These are phyloP conservation scores for Galaxea fascicularis DNA, from an alignment of 92 coral and sea anemone species.

Conservation along the genomic window DNA sequence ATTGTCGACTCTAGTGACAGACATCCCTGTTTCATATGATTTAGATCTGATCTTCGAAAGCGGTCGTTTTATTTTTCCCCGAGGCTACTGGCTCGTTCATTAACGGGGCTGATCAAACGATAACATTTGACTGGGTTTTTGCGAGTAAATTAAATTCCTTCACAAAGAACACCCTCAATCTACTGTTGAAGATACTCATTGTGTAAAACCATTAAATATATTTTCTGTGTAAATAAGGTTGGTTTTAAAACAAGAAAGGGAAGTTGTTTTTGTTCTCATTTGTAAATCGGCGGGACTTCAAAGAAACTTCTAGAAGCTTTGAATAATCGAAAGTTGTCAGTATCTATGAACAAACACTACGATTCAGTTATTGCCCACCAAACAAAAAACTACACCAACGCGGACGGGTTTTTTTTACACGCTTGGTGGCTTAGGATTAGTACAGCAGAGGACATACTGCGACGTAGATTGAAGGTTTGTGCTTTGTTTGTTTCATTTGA, in stretches of 20 bases:
- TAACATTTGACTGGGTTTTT: neutral
- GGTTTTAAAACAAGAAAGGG: neutral
- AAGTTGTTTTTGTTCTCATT: neutral
- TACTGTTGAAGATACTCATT: neutral
- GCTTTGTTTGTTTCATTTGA: no score
- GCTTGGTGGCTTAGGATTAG: no score
- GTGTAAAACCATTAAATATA: neutral
- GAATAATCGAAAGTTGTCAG: neutral
- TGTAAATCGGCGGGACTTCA: neutral
- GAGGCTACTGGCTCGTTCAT: neutral
- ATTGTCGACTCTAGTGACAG: neutral
- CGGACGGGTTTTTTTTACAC: no score
- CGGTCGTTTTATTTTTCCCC: neutral
- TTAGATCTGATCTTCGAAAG: neutral
- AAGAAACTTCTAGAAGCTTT: neutral
- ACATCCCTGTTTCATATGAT: neutral
- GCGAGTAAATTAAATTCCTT: neutral
- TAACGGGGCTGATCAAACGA: neutral
- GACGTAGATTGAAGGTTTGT: no score
- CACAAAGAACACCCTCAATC: neutral
- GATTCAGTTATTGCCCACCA: neutral
- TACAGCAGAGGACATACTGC: no score
- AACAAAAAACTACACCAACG: neutral
- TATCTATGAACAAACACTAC: neutral
- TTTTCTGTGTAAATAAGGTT: neutral